Evolutionary conservation across 2,888 invertebrate species (phyloP), one percentile per base, ranked within the genome.

Genomic region (Lithophane socia): DNA sequence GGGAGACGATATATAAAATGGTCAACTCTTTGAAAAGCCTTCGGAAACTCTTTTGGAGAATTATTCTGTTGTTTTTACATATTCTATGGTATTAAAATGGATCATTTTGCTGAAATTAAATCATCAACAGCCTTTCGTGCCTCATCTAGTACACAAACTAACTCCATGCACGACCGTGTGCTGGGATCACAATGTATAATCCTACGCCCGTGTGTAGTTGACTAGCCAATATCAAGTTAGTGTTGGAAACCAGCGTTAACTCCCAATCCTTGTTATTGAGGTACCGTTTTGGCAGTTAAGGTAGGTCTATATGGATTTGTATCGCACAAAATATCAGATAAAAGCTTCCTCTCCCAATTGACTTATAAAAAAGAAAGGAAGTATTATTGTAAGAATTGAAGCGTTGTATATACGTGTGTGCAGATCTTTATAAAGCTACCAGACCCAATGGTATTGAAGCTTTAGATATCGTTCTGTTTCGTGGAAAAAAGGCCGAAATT

Each of bases 151-250:
- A 9, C 10, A n/a, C n/a, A 42, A 47, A 61, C 68, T 86, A 86
- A 76, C 79, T 91, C 87, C 69, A 66, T 80, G 90, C 84, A 72
- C 72, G 83, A 82, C 83, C 85, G 89, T 87, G 88, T 91, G 90
- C 91, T 90, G 29, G 29, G 29, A 29, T 29, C 89, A 91, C 89
- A 87, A 90, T 88, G 89, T 91, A 93, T 94, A 94, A 94, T 93
- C 93, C 92, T 80, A 90, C 88, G 83, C 87, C 87, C 87, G 89
- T 91, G 91, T 93, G 92, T 93, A 94, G 93, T 92, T 91, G 90
- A 91, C 91, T 86, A 91, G 90, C 91, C 94, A 93, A 94, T 94
- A 94, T 94, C 93, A 92, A 93, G 93, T 94, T 93, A 93, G 92
- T 90, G 90, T 91, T 92, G 90, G 91, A 92, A 90, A 91, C 90